These are phyloP conservation scores for Ectemnius lituratus DNA, from an alignment of 2,888 invertebrate species.

Conservation along the genomic window DNA sequence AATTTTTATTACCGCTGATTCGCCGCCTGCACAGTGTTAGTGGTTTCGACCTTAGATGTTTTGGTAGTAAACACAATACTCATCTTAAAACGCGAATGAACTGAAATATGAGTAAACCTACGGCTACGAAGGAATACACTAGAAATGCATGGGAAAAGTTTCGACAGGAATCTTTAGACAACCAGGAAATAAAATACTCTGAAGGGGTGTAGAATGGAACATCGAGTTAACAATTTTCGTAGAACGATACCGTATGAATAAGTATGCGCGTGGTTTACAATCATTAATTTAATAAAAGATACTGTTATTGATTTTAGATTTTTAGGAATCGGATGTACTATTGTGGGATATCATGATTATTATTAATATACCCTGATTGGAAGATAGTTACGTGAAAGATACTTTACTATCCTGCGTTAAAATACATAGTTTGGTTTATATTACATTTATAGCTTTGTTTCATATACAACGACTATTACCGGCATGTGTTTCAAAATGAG, in stretches of 20 bases:
- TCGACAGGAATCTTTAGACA: not conserved
- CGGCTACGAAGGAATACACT: not conserved
- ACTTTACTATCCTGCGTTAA: constrained; percentile 14
- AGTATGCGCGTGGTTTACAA: constrained; percentile 31
- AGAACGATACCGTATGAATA: constrained; percentile 17
- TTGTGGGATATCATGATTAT: constrained; percentile 43
- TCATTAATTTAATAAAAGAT: constrained; percentile 31
- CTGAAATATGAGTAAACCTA: too few relatives aligned
- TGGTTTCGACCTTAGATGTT: too few relatives aligned
- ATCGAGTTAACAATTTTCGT: too few relatives aligned
- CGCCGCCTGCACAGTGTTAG: too few relatives aligned
- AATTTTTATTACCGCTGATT: too few relatives aligned
- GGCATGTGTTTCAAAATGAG: constrained; percentile 56
- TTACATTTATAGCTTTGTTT: constrained; percentile 51
- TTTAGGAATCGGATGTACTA: constrained; percentile 40
- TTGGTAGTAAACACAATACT: too few relatives aligned
- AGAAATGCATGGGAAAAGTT: constrained; percentile 11
- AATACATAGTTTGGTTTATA: constrained; percentile 42
- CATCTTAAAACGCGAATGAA: not conserved
- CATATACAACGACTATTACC: constrained; percentile 40
- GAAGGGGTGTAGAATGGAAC: too few relatives aligned
- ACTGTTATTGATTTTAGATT: constrained; percentile 33
- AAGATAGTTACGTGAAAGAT: constrained; percentile 28
- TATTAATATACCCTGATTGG: constrained; percentile 35
- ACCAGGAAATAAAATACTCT: too few relatives aligned